Evolutionary conservation across 1,140 invertebrate genomes (phyloP), one percentile per base, ranked within the genome.

Genomic region (Nephila pilipes): DNA sequence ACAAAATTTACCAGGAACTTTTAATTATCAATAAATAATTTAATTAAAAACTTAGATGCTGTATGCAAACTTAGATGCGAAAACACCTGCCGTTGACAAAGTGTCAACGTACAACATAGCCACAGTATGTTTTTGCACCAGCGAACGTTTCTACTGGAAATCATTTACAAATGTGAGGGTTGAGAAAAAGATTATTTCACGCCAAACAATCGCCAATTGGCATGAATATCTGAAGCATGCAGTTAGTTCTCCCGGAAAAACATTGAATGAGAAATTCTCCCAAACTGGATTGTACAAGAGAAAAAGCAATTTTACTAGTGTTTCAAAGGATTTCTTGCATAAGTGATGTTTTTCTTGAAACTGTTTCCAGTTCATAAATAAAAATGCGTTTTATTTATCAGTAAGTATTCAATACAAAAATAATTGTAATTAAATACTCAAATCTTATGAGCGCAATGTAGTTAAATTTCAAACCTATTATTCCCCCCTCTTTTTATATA

Each of bases 121-220:
- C 36, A 75, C 69, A 75, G 69, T 29, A 75, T 29, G 69, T 75
- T 75, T 69, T 75, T 75, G 29, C 65, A 75, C 65, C 14, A 29
- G 25, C 29, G 18, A 4, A 29, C 69, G 69, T 75, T 75, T 32
- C 69, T 18, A 32, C 69, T 36, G 20, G 69, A n/a, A 75, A 29
- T 75, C 69, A 75, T 75, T 65, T 75, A 20, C 29, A 29, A 20
- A 36, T 32, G 32, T 75, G 69, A 75, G 69, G 69, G 69, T 75
- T 75, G 14, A 32, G 69, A 18, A 75, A 75, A 75, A 36, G 69
- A 16, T 6, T 14, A 75, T 14, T 75, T 36, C 2, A 20, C 69
- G 69, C 69, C 69, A 75, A 75, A 75, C 69, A 32, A 75, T 75
- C 69, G 69, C 69, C 69, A 75, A 36, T 75, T 75, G 69, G 69